Evolutionary conservation across 2,113 vertebrate species (phyloP), one percentile per base, ranked within the genome.

Genomic region (Tyrannus savana): DNA sequence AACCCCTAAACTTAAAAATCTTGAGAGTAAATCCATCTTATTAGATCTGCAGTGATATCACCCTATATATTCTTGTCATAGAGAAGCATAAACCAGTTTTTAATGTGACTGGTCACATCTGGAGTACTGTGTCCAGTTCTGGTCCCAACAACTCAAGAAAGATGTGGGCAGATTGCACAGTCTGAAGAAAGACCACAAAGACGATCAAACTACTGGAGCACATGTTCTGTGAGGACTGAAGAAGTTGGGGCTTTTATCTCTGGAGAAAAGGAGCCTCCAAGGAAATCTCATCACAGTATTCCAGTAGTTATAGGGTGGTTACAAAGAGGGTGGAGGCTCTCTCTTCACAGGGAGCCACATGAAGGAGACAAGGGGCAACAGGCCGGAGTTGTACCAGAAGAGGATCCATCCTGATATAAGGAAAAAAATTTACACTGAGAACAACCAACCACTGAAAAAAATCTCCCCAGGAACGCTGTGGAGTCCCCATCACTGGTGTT

Each of bases 51-150:
- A 69, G 24, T 33, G 33, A 4, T 47, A 14, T 42, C 35, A 42
- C 1, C 14, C 7, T 31, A 1, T 35, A 5, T 16, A 35, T 46
- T 44, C 2, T 78, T 91, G 67, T 63, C 24, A 55, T 22, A 14
- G 53, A 69, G 41, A 76, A 86, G 64, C 15, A 62, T 1, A 11
- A 69, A 86, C 5, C 1, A 7, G 6, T 19, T 75, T 82, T 44
- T 46, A 74, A 31, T 24, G 33, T 1, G 4, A 14, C 18, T 37
- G 5, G 52, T 33, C 31, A 23, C 4, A 46, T 12, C 21, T 44
- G 42, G 23, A 49, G 14, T 24, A 16, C 0, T 0, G 6, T 7
- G 3, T 27, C 17, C 23, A 52, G 9, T 66, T 83, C 33, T 62
- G 18, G 21, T 42, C 14, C 41, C 5, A 19, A 56, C 14, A 56